Conservation (phyloP, 2,797 vertebrate genomes). For the Eleutherodactylus coqui region DNA sequence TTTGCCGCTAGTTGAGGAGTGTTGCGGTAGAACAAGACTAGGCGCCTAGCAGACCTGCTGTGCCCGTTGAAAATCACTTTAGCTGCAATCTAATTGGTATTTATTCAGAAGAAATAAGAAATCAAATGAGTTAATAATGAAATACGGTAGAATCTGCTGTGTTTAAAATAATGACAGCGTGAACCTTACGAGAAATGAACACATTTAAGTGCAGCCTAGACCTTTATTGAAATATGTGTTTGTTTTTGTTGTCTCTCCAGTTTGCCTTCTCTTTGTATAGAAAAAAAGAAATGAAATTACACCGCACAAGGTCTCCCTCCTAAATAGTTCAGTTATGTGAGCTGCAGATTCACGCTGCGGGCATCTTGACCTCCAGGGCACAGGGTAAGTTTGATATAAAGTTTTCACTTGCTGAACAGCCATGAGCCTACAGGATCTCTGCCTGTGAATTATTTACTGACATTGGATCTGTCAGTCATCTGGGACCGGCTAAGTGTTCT, state of each 20-base stretch:
- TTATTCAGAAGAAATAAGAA: background rate
- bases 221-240: conserved; percentile 9
- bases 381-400: conserved; percentile 48
- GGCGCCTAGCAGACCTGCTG: no score
- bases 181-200: background rate
- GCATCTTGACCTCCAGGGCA: conserved; percentile 31
- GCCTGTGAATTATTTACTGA: conserved; percentile 42
- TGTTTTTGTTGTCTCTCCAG: background rate
- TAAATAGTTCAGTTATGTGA: conserved; percentile 13
- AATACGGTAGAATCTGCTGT: background rate
- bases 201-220: background rate
- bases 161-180: background rate
- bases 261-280: conserved; percentile 14
- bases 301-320: conserved; percentile 12
- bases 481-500: conserved; percentile 40
- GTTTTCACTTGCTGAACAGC: conserved; percentile 37
- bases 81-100: no score
- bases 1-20: no score
- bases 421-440: conserved; percentile 33
- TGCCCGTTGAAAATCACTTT: no score
- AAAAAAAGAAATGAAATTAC: background rate
- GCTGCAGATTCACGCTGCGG: conserved; percentile 12
- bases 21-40: no score
- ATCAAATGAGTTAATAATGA: no score
- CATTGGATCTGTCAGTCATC: conserved; percentile 35